A percentile compares a stretch with the other conserved stretches of the same genome.
These are phyloP conservation scores for Bergia puertoricense DNA, from an alignment of 92 coral and sea anemone genomes.

Conservation along the genomic window DNA sequence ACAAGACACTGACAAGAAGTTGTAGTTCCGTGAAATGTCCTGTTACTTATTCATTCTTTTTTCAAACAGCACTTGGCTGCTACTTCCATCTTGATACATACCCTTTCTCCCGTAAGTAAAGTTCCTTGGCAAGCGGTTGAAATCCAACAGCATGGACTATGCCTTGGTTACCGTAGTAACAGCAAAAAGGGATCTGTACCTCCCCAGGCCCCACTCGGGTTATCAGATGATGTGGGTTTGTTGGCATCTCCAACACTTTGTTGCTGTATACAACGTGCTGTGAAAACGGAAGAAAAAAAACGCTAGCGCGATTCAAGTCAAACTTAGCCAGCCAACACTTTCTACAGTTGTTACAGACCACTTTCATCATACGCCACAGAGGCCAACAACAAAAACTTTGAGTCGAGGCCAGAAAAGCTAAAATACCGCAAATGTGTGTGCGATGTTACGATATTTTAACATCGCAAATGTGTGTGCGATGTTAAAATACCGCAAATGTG, in stretches of 20 bases:
- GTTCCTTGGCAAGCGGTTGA: slow-evolving; percentile 76
- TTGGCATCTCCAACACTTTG: slow-evolving; percentile 69
- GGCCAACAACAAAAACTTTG: too few relatives aligned
- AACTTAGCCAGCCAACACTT: background rate
- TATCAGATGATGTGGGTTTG: slow-evolving; percentile 64
- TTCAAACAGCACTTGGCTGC: too few relatives aligned
- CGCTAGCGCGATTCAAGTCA: too few relatives aligned
- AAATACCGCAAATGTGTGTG: too few relatives aligned
- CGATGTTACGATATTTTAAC: too few relatives aligned
- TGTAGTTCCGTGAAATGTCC: too few relatives aligned
- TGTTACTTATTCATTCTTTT: too few relatives aligned
- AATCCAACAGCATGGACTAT: slow-evolving; percentile 79
- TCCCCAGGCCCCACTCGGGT: slow-evolving; percentile 84
- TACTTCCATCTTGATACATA: slow-evolving; percentile 9
- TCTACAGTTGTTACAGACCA: background rate
- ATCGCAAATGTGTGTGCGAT: too few relatives aligned
- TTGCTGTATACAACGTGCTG: slow-evolving; percentile 73
- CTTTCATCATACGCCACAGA: background rate
- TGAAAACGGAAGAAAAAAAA: background rate
- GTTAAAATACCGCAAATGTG: too few relatives aligned
- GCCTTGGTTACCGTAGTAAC: slow-evolving; percentile 79
- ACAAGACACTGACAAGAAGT: too few relatives aligned
- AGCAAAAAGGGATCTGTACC: slow-evolving; percentile 83
- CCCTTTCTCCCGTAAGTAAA: slow-evolving; percentile 78
- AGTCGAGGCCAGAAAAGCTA: too few relatives aligned